Conservation (phyloP, 2,888 invertebrate species). For the Nymphalis urticae region DNA sequence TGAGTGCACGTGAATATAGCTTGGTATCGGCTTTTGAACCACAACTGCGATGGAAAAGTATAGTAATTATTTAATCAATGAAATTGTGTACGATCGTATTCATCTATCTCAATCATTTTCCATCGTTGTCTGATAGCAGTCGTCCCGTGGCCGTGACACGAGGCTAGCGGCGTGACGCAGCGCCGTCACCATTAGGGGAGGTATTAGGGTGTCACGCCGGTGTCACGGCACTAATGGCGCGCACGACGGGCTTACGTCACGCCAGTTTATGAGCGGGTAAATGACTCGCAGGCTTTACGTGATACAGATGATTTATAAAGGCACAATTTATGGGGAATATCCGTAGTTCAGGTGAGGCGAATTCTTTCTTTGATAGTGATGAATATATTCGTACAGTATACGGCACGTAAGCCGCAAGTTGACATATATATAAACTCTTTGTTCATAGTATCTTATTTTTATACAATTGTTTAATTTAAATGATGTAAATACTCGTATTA, state of each 20-base stretch:
- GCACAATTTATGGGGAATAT: conserved; percentile 6
- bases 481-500: no score
- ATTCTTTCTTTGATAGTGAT: background rate
- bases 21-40: background rate
- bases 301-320: conserved; percentile 17
- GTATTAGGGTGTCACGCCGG: conserved; percentile 25
- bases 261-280: conserved; percentile 29
- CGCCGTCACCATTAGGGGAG: conserved; percentile 27
- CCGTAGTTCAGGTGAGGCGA: conserved; percentile 1
- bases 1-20: no score
- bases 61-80: conserved; percentile 3
- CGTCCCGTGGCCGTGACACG: conserved; percentile 10
- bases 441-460: no score
- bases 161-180: conserved; percentile 22
- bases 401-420: no score
- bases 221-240: conserved; percentile 31
- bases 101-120: conserved; percentile 23
- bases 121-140: background rate
- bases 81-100: conserved; percentile 1
- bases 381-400: background rate
- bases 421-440: no score
- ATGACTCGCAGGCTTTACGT: conserved; percentile 23
- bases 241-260: conserved; percentile 26
- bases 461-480: no score
- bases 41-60: background rate